A percentile compares a stretch with the other conserved stretches of the same genome.
Conservation (phyloP, 2,113 vertebrate species). For the Labrus mixtus region DNA sequence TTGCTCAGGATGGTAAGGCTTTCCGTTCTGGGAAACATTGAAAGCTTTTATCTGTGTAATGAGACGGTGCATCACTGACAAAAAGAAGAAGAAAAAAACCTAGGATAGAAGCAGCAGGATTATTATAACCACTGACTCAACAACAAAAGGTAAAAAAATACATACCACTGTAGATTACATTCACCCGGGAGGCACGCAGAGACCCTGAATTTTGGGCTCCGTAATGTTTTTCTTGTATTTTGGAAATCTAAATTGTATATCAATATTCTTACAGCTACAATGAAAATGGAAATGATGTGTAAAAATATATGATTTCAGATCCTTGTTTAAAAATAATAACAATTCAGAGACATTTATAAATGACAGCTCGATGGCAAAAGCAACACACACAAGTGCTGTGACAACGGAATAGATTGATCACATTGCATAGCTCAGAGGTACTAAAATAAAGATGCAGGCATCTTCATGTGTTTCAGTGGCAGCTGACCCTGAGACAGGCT, state of each 20-base stretch:
- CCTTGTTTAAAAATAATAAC: neutral
- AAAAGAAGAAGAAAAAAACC: neutral
- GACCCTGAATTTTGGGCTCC: no score
- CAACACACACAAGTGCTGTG: neutral
- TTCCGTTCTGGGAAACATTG: slow-evolving; percentile 35
- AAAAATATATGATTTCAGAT: neutral
- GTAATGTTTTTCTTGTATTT: no score
- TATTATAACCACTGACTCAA: slow-evolving; percentile 6
- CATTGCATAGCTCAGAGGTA: slow-evolving; percentile 2
- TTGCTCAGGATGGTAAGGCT: slow-evolving; percentile 48
- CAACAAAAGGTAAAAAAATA: neutral
- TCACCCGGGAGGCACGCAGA: neutral
- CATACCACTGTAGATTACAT: neutral
- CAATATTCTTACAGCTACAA: no score
- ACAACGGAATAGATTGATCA: neutral
- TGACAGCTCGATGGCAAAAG: neutral
- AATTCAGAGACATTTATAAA: neutral
- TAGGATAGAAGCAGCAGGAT: slow-evolving; percentile 22
- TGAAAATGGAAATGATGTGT: no score
- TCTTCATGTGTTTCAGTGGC: slow-evolving; percentile 13
- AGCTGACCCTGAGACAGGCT: slow-evolving; percentile 53
- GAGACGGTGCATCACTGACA: slow-evolving; percentile 21
- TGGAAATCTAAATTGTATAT: no score
- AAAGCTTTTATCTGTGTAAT: slow-evolving; percentile 45
- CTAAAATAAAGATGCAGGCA: slow-evolving; percentile 20